Evolutionary conservation across 2,888 invertebrate species (phyloP).

Genomic region (Meiosimyza decipiens): DNA sequence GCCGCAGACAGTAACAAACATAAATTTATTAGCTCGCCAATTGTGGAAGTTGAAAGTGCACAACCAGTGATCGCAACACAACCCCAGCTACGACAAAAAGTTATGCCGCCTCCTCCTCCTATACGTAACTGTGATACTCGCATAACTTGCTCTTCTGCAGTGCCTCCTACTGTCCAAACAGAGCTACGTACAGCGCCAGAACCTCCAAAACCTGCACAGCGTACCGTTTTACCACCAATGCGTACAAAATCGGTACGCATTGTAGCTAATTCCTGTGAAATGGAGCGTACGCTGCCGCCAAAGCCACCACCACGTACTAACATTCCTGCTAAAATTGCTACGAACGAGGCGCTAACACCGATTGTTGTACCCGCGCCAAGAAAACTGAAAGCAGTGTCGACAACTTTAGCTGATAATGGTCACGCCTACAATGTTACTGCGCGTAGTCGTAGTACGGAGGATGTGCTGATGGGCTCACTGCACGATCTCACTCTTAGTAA

Average conservation of each 20-base stretch:
- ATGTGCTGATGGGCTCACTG: not conserved
- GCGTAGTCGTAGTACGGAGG: conserved; percentile 14
- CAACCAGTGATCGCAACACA: conserved; percentile 56
- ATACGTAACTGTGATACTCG: conserved; percentile 57
- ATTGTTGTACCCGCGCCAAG: not conserved
- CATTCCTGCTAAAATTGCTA: not conserved
- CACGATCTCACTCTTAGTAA: conserved; percentile 38
- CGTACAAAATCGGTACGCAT: conserved; percentile 58
- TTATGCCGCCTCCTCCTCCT: conserved; percentile 50
- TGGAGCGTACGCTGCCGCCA: conserved; percentile 36
- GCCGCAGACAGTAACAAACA: conserved; percentile 7
- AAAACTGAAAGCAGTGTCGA: not conserved
- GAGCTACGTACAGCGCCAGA: not conserved
- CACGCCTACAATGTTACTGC: conserved; percentile 34
- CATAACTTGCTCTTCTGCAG: conserved; percentile 36
- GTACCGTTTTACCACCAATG: conserved; percentile 50
- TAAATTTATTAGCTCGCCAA: not conserved
- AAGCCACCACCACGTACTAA: conserved; percentile 45
- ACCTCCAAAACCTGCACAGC: conserved; percentile 49
- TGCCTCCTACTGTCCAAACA: conserved; percentile 9
- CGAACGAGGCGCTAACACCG: not conserved
- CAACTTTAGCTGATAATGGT: conserved; percentile 5
- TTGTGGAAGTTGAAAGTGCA: conserved; percentile 33
- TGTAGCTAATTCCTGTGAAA: conserved; percentile 33
- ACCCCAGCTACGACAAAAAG: conserved; percentile 49